Evolutionary conservation across 2,113 vertebrate species (phyloP).

Genomic region (Halichoerus grypus): DNA sequence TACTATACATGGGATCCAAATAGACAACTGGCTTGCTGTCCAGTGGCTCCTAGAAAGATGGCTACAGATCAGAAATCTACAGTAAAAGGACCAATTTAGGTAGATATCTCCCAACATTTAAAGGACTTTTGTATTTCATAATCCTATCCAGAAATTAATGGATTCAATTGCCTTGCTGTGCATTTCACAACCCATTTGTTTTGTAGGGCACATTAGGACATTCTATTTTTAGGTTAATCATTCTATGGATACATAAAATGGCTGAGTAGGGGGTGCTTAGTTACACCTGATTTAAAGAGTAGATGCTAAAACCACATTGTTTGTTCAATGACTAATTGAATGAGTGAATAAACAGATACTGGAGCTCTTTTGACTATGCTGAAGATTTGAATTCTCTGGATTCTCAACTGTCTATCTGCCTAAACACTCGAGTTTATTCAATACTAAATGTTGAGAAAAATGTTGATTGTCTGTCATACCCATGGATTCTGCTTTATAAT

Average conservation of each 20-base stretch:
- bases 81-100: background rate
- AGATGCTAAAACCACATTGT: background rate
- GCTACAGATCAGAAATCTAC: background rate
- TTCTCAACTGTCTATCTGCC: background rate
- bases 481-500: background rate
- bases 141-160: background rate
- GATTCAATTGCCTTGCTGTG: background rate
- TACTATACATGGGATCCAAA: background rate
- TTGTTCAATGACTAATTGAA: background rate
- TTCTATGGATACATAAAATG: background rate
- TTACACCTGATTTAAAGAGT: background rate
- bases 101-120: background rate
- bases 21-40: background rate
- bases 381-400: background rate
- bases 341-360: background rate
- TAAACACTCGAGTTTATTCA: background rate
- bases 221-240: background rate
- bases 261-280: background rate
- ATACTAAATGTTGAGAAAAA: background rate
- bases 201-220: background rate
- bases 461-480: background rate
- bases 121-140: background rate
- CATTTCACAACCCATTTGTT: background rate
- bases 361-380: background rate
- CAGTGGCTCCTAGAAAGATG: background rate